A percentile compares a stretch with the other conserved stretches of the same genome.
phyloP scores from a whole-genome alignment of 2,113 vertebrate species.

The Crotalus tigris region DNA sequence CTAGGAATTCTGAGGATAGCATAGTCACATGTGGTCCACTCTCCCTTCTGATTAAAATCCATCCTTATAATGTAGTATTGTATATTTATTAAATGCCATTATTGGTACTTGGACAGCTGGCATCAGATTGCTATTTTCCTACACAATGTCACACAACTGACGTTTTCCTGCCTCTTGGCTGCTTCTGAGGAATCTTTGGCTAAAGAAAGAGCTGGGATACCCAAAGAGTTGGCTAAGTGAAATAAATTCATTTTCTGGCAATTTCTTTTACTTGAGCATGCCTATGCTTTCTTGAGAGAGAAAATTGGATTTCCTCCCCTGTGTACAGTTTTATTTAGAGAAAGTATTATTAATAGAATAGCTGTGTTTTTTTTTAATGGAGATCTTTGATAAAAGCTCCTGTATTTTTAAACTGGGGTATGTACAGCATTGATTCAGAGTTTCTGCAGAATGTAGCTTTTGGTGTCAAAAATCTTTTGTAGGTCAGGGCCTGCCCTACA shows the following conservation, averaged over 20 bases:
- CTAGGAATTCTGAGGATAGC: neutral
- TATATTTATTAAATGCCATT: neutral
- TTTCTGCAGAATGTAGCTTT: neutral
- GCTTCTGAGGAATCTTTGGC: neutral
- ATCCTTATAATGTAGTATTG: neutral
- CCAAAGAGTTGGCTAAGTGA: neutral
- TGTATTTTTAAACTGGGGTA: neutral
- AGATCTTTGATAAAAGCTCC: neutral
- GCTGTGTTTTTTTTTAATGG: neutral
- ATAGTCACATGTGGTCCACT: neutral
- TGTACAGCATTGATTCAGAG: neutral
- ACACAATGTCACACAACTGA: neutral
- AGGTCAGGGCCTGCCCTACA: neutral
- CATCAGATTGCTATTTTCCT: neutral
- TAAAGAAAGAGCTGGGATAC: neutral
- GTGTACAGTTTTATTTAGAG: neutral
- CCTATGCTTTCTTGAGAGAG: neutral
- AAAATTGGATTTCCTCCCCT: neutral
- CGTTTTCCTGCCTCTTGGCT: neutral
- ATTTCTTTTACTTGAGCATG: neutral
- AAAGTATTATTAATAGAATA: neutral
- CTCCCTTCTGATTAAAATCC: neutral
- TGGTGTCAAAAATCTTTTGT: neutral
- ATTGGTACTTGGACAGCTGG: neutral
- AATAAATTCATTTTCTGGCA: neutral